Base-by-base conservation (phyloP, 2,888 invertebrate species). In the Plagiodera versicolora region DNA sequence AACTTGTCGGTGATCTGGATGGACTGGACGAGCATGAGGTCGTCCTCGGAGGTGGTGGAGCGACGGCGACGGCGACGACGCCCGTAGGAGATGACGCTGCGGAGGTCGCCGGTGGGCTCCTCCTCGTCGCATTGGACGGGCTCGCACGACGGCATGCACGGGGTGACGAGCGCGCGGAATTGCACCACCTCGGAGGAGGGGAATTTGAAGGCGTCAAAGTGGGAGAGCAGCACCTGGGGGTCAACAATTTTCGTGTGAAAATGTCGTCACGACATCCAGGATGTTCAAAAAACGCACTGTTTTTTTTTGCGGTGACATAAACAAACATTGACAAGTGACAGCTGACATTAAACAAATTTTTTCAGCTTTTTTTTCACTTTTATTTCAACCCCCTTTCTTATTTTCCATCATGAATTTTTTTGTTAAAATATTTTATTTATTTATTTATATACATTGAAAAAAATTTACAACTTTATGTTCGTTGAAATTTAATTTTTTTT, bases 161-260 rank as follows among this genome's bases (percentile, higher is more conserved):
- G 95, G 1, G 95, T 95, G 39, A 96, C 95, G 75, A 95, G 81
- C n/a, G 95, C 95, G 66, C 95, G 88, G 88, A 96, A 96, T 79
- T 95, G 95, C 1, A 96, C 95, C 48, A 94, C 91, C 79, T 95
- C 95, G 11, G 94, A 94, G 52, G 94, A 94, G 46, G 95, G 95
- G 84, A 96, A 96, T 81, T 96, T 95, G 86, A 96, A 96, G 35
- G 95, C 95, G 80, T 95, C 95, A 82, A 96, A 95, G 81, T 93
- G 91, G 55, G 95, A 94, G 63, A 94, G 83, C 64, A 95, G 83
- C 72, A 92, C 87, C 89, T 92, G 86, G 49, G n/a, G n/a, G n/a
- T n/a, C n/a, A n/a, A 82, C 81, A 35, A 47, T 17, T 19, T 14
- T 14, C 18, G 17, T 28, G 24, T 28, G 46, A 24, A 57, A 16